Evolutionary conservation across 2,113 vertebrate genomes (phyloP).

Genomic region (Echinops telfairi): DNA sequence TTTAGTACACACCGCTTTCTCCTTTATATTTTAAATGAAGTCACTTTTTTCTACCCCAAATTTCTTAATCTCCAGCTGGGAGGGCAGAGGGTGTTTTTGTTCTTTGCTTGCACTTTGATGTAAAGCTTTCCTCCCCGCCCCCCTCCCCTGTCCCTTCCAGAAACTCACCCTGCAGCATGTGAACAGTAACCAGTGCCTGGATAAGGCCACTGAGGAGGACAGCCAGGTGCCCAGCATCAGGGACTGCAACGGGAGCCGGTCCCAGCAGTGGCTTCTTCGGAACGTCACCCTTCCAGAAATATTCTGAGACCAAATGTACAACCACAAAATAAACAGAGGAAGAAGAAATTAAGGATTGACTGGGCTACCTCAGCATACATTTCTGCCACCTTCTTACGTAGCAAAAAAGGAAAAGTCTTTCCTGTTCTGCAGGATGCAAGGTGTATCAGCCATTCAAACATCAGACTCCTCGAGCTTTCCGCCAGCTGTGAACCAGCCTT

Average conservation of each 20-base stretch:
- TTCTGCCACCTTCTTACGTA: slow-evolving; percentile 86
- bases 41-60: neutral
- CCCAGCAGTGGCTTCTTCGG: slow-evolving; percentile 98
- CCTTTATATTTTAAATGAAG: neutral
- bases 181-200: slow-evolving; percentile 99
- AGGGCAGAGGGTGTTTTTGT: neutral
- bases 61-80: neutral
- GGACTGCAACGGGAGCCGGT: slow-evolving; percentile 96
- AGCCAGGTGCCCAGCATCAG: slow-evolving; percentile 99
- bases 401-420: slow-evolving; percentile 81
- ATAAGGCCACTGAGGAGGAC: slow-evolving; percentile 98
- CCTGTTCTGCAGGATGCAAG: slow-evolving; percentile 84
- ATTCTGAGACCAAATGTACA: slow-evolving; percentile 90
- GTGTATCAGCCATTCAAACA: slow-evolving; percentile 85
- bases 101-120: neutral
- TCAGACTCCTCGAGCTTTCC: slow-evolving; percentile 82
- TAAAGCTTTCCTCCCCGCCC: neutral
- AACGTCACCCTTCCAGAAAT: slow-evolving; percentile 99
- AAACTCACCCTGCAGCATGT: slow-evolving; percentile 98
- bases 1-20: neutral
- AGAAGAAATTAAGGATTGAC: slow-evolving; percentile 81
- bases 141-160: slow-evolving; percentile 84
- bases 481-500: slow-evolving; percentile 89
- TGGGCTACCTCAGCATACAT: slow-evolving; percentile 91
- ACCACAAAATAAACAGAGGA: neutral